Percentiles rank a stretch among this genome's conserved stretches.
Evolutionary conservation across 2,888 invertebrate genomes (phyloP).

Genomic region (Rotaria magnacalcarata): DNA sequence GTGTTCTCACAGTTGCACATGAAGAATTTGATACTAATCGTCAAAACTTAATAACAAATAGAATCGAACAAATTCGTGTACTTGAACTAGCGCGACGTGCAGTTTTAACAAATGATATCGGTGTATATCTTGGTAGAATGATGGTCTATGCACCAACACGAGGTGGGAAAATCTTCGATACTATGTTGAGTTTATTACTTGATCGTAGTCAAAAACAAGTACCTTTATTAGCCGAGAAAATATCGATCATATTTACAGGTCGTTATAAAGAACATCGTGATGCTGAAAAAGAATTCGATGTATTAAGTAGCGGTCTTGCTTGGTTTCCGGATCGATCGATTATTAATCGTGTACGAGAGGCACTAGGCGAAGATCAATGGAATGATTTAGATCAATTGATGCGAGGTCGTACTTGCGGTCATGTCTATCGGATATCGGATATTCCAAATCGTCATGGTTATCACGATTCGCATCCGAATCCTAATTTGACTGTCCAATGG

Average conservation of each 20-base stretch:
- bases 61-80: conserved; percentile 9
- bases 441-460: conserved; percentile 30
- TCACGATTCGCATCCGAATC: conserved; percentile 12
- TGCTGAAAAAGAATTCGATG: conserved; percentile 27
- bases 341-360: not conserved
- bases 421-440: conserved; percentile 11
- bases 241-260: not conserved
- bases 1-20: not conserved
- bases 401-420: conserved; percentile 6
- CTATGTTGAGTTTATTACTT: not conserved
- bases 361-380: not conserved
- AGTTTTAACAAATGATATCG: conserved; percentile 17
- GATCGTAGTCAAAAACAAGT: conserved; percentile 14
- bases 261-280: conserved; percentile 26
- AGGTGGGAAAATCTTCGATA: conserved; percentile 1
- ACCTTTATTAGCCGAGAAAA: not conserved
- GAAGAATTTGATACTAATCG: not conserved
- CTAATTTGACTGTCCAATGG: not conserved
- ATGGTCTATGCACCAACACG: conserved; percentile 32
- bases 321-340: conserved; percentile 23
- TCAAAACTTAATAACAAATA: not conserved
- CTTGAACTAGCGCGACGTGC: conserved; percentile 4
- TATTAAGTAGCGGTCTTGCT: not conserved
- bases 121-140: conserved; percentile 18
- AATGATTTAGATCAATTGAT: conserved; percentile 12